Percentiles rank a stretch among this genome's conserved stretches.
These are phyloP conservation scores for Mastigias papua DNA, from an alignment of 30 jellyfish, hydroid and myxozoan species.

Conservation along the genomic window DNA sequence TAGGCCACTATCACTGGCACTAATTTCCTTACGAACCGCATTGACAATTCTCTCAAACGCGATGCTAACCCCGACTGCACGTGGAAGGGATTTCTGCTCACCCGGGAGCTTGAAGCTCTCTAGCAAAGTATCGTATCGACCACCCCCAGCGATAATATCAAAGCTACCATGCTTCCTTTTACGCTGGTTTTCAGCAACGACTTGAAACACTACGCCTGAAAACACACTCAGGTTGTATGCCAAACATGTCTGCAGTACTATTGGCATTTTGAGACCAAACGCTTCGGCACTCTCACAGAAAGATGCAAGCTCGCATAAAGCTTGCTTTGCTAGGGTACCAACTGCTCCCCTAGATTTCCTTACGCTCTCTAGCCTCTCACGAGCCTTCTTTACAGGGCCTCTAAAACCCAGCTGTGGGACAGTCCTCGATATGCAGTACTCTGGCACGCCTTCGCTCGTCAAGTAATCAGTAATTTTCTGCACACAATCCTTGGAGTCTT, in stretches of 20 bases:
- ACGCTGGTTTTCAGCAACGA: slow-evolving; percentile 86
- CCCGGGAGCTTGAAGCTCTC: slow-evolving; percentile 60
- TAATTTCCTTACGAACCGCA: slow-evolving; percentile 39
- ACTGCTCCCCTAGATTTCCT: slow-evolving; percentile 74
- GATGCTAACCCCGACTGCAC: slow-evolving; percentile 88
- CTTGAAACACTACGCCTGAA: slow-evolving; percentile 87
- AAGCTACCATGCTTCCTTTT: slow-evolving; percentile 81
- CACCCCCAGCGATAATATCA: slow-evolving; percentile 94
- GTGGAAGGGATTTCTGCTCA: slow-evolving; percentile 68
- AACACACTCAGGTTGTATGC: slow-evolving; percentile 63
- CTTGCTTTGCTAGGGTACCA: slow-evolving; percentile 82
- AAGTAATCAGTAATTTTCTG: slow-evolving; percentile 40
- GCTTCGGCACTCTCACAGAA: slow-evolving; percentile 41
- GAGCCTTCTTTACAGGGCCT: slow-evolving; percentile 78
- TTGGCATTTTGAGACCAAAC: slow-evolving; percentile 70
- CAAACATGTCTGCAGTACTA: slow-evolving; percentile 64
- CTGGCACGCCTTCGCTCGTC: slow-evolving; percentile 60
- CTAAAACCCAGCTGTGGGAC: slow-evolving; percentile 59
- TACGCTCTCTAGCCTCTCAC: slow-evolving; percentile 74
- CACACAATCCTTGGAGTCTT: slow-evolving; percentile 46
- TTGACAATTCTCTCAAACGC: slow-evolving; percentile 88
- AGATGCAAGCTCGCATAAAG: slow-evolving; percentile 69
- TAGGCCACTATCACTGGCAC: slow-evolving; percentile 43
- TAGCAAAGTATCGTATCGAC: slow-evolving; percentile 79
- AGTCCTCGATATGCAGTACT: slow-evolving; percentile 62